A percentile compares a stretch with the other conserved stretches of the same genome.
phyloP scores from a whole-genome alignment of 1,140 invertebrate species.

The Heliconius himera region DNA sequence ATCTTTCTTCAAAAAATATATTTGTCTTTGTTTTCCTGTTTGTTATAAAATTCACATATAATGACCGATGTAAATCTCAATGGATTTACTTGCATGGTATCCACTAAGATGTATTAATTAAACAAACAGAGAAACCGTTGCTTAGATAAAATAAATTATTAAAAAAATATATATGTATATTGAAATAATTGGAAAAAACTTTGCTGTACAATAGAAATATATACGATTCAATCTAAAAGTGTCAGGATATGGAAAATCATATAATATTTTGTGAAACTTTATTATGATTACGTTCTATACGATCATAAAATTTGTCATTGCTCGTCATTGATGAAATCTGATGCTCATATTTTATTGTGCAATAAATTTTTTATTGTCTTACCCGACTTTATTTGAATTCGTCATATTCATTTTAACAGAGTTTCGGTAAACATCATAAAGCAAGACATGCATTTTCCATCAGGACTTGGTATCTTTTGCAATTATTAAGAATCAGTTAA shows the following conservation, averaged over 20 bases:
- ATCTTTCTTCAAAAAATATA: too few species aligned
- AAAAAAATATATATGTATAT: too few species aligned
- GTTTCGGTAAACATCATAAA: constrained; percentile 29
- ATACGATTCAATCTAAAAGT: constrained; percentile 7
- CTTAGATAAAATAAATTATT: too few species aligned
- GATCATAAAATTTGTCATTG: constrained; percentile 47
- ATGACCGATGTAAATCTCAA: too few species aligned
- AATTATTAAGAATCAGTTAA: constrained; percentile 32
- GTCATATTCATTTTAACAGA: constrained; percentile 33
- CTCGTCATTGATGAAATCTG: constrained; percentile 58
- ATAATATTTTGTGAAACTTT: constrained; percentile 36
- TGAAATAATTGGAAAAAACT: background rate
- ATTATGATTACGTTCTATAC: constrained; percentile 47
- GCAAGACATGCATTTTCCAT: constrained; percentile 35
- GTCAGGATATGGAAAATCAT: background rate
- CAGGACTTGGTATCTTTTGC: constrained; percentile 30
- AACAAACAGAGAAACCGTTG: too few species aligned
- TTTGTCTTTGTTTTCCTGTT: too few species aligned
- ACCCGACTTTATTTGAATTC: constrained; percentile 33
- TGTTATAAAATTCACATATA: too few species aligned
- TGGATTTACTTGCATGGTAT: too few species aligned
- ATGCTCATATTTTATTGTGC: constrained; percentile 59
- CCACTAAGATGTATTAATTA: too few species aligned
- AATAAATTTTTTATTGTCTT: constrained; percentile 61
- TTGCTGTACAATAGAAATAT: background rate